phyloP scores from a whole-genome alignment of 2,888 invertebrate genomes.

The Candidula unifasciata region DNA sequence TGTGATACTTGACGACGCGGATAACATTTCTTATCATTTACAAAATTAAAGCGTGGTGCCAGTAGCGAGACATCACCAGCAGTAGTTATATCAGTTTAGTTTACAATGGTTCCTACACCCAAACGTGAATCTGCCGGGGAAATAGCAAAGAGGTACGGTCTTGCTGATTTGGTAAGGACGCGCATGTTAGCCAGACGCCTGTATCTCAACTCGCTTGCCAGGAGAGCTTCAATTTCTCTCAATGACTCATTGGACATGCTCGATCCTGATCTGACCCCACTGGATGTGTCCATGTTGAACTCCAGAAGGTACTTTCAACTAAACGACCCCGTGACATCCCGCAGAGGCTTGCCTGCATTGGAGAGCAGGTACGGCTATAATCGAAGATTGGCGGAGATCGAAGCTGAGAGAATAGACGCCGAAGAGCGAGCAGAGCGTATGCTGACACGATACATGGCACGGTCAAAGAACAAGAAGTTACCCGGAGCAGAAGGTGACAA shows the following conservation, averaged over 20 bases:
- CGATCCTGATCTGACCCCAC: conserved; percentile 27
- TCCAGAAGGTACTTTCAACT: conserved; percentile 23
- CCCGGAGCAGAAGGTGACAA: background rate
- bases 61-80: too few species aligned
- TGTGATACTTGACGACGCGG: too few species aligned
- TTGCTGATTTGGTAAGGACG: conserved; percentile 40
- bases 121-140: conserved; percentile 40
- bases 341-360: conserved; percentile 1
- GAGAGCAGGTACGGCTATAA: conserved; percentile 36
- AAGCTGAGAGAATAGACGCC: conserved; percentile 38
- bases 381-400: conserved; percentile 40
- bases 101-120: conserved; percentile 11
- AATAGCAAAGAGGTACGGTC: conserved; percentile 36
- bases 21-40: too few species aligned
- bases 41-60: too few species aligned
- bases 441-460: conserved; percentile 22
- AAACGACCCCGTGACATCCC: conserved; percentile 17
- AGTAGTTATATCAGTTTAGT: background rate
- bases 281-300: conserved; percentile 17
- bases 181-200: conserved; percentile 39
- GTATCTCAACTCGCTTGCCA: conserved; percentile 33
- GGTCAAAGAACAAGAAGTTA: conserved; percentile 28
- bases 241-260: conserved; percentile 41
- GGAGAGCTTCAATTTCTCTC: conserved; percentile 35
- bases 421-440: conserved; percentile 33